Percentiles rank a stretch among this genome's conserved stretches.
phyloP scores from a whole-genome alignment of 2,797 vertebrate species.

The Toxotes lorentzi region DNA sequence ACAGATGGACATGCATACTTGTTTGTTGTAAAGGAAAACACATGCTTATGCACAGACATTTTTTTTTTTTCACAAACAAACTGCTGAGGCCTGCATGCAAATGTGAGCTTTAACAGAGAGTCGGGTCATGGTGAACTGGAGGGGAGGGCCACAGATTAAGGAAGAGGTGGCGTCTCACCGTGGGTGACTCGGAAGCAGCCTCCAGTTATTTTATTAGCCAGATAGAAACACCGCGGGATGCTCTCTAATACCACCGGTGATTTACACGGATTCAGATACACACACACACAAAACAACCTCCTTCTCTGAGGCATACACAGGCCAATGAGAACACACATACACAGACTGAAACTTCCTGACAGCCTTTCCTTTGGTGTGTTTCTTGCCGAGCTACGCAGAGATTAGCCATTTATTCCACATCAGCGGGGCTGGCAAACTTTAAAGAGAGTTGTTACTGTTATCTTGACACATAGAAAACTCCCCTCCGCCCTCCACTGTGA shows the following conservation, averaged over 20 bases:
- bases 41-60: background rate
- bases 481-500: background rate
- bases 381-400: constrained; percentile 43
- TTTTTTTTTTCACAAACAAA: constrained; percentile 13
- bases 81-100: constrained; percentile 10
- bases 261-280: constrained; percentile 53
- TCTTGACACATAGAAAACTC: constrained; percentile 35
- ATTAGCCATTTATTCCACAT: constrained; percentile 69
- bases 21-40: background rate
- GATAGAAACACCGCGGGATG: constrained; percentile 65
- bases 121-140: constrained; percentile 39
- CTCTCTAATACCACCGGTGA: constrained; percentile 63
- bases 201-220: constrained; percentile 75
- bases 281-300: constrained; percentile 11
- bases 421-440: constrained; percentile 52
- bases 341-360: constrained; percentile 30
- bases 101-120: constrained; percentile 63
- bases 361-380: constrained; percentile 44
- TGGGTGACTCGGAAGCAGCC: constrained; percentile 53
- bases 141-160: constrained; percentile 50
- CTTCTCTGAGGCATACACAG: constrained; percentile 29
- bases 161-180: constrained; percentile 54
- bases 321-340: constrained; percentile 21
- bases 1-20: background rate
- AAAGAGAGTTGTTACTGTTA: constrained; percentile 52